Percentiles rank a stretch among this genome's conserved stretches.
Evolutionary conservation across 1,140 invertebrate genomes (phyloP).

Genomic region (Brachionus sp.): DNA sequence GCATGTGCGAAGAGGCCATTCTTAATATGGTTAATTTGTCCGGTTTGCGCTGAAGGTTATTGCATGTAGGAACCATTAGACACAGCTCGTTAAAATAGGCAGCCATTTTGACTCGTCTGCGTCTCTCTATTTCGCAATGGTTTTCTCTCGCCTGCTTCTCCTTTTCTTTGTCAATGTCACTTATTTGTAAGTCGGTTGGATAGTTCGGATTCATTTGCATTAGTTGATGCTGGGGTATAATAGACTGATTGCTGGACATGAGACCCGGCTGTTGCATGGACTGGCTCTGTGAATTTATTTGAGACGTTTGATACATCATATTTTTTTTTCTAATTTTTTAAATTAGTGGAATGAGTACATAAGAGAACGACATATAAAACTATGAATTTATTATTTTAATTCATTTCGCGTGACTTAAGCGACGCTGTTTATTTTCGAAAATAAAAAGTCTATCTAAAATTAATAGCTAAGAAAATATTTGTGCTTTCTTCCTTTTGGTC

Average conservation of each 20-base stretch:
- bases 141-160: conserved; percentile 71
- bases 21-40: conserved; percentile 98
- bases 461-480: neutral
- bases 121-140: conserved; percentile 97
- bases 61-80: conserved; percentile 99
- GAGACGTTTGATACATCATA: conserved; percentile 24
- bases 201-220: neutral
- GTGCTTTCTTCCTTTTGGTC: neutral
- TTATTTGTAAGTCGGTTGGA: conserved; percentile 1
- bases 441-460: conserved; percentile 7
- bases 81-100: conserved; percentile 98
- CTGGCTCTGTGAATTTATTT: neutral
- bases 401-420: conserved; percentile 40
- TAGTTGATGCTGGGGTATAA: neutral
- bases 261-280: neutral
- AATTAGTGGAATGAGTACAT: conserved; percentile 1
- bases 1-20: conserved; percentile 99
- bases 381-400: conserved; percentile 37
- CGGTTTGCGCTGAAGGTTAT: conserved; percentile 89
- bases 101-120: conserved; percentile 98
- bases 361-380: neutral
- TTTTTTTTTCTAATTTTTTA: neutral
- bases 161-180: conserved; percentile 44
- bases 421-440: conserved; percentile 15
- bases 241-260: neutral